Conservation (phyloP, 2,113 vertebrate species). For the Chitala chitala region DNA sequence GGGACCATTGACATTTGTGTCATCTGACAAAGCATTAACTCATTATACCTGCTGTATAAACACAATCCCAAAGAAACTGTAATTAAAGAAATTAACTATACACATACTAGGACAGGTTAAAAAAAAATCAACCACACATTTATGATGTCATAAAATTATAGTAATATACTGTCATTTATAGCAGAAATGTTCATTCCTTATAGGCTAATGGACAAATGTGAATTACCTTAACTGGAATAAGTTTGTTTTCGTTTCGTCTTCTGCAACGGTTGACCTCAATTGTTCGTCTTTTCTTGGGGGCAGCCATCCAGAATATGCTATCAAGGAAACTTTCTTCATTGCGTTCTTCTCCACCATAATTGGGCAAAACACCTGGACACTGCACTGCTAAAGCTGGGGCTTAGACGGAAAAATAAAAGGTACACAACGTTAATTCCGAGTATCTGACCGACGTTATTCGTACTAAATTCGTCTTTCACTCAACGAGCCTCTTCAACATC, state of each 20-base stretch:
- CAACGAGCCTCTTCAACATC: no score
- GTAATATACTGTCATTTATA: no score
- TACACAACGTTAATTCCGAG: not conserved
- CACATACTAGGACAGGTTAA: no score
- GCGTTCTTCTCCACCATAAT: not conserved
- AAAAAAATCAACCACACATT: not conserved
- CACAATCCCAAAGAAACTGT: no score
- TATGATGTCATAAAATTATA: not conserved
- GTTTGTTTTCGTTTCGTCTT: constrained; percentile 69
- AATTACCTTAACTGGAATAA: constrained; percentile 78
- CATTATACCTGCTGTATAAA: not conserved
- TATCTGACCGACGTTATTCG: no score
- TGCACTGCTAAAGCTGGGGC: constrained; percentile 71
- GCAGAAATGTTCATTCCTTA: no score
- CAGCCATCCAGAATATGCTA: constrained; percentile 87
- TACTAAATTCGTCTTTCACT: no score
- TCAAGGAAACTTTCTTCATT: constrained; percentile 52
- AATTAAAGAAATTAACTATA: no score
- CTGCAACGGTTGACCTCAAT: constrained; percentile 88
- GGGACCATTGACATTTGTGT: not conserved
- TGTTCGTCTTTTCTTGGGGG: constrained; percentile 81
- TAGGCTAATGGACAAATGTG: no score
- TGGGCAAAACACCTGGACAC: constrained; percentile 45
- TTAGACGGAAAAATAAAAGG: constrained; percentile 40
- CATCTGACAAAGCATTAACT: not conserved